Base-by-base conservation (phyloP, 64 coral and sea anemone genomes). In the Actinia equina region DNA sequence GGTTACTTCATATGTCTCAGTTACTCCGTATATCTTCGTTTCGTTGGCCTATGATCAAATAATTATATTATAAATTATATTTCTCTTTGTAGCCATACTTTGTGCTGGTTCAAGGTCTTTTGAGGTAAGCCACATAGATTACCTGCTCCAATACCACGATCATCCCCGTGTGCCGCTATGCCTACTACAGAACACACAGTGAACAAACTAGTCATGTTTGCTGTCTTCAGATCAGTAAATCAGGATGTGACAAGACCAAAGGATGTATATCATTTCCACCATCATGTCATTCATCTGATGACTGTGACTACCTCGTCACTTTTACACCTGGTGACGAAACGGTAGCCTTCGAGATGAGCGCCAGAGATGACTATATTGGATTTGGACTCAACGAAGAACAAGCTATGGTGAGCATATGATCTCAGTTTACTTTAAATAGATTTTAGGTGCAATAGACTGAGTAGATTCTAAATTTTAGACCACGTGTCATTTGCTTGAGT, bases 321-420 rank as follows among this genome's bases (percentile, higher is more conserved):
- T 94, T 80, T 42, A 14, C 20, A 26, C 51, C 86, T 77, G 84
- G 74, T 56, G 59, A n/a, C 11, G 85, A 37, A 20, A 77, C 54
- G 26, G 89, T 94, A 11, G 20, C 20, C 13, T 91, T 94, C 25
- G 93, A 94, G 53, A 70, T 94, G 80, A 94, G 93, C 76, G 88
- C 93, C 3, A 91, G 90, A 15, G 41, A 91, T 13, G 55, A 87
- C 8, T 94, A 78, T 26, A 89, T 88, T 43, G 52, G 88, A 14
- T 56, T 94, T 87, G 93, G 89, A 2, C 89, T 94, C 45, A 94
- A 91, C 51, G 59, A 91, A 0, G 13, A 83, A 5, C 25, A 52
- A 22, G 6, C 13, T 25, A 94, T 94, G 93, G 93, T 94, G 52
- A 77, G 19, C 20, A 67, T 67, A 26, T 0, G 7, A 22, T 15